phyloP scores from a whole-genome alignment of 2,797 vertebrate species.

The Graptemys geographica region DNA sequence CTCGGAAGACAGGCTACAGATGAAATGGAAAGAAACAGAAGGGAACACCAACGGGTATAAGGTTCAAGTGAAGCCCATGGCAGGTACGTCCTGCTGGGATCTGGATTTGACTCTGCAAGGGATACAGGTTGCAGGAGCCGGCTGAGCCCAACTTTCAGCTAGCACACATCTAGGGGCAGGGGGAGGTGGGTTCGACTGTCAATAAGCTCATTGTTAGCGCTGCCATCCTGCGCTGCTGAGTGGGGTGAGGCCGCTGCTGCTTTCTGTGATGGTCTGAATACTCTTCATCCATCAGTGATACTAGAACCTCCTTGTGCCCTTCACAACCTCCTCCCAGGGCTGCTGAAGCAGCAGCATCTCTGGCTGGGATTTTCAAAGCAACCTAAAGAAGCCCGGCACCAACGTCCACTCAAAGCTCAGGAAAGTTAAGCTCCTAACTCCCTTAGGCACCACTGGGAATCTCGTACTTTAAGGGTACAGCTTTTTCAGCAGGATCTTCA shows the following conservation, averaged over 20 bases:
- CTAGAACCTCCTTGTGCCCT: neutral
- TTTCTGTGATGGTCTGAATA: neutral
- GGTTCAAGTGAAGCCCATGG: conserved; percentile 90
- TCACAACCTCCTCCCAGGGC: neutral
- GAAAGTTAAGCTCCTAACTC: neutral
- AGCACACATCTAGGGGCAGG: neutral
- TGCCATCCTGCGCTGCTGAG: neutral
- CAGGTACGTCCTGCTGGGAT: conserved; percentile 79
- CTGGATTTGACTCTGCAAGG: rapidly evolving
- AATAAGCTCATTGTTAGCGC: neutral
- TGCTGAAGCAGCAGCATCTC: neutral
- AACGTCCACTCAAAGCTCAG: neutral
- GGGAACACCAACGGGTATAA: conserved; percentile 90
- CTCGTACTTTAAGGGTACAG: neutral
- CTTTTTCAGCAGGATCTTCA: neutral
- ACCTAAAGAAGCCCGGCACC: neutral
- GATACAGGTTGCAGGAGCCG: rapidly evolving
- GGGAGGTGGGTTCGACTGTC: neutral
- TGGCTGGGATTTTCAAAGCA: neutral
- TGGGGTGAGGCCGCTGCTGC: neutral
- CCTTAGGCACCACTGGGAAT: neutral
- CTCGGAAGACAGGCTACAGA: conserved; percentile 93
- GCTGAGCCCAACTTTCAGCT: neutral
- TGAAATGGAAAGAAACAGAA: conserved; percentile 93
- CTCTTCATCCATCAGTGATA: neutral